A percentile compares a stretch with the other conserved stretches of the same genome.
These are phyloP conservation scores for Ursus arctos DNA, from an alignment of 2,113 vertebrate species.

Conservation along the genomic window DNA sequence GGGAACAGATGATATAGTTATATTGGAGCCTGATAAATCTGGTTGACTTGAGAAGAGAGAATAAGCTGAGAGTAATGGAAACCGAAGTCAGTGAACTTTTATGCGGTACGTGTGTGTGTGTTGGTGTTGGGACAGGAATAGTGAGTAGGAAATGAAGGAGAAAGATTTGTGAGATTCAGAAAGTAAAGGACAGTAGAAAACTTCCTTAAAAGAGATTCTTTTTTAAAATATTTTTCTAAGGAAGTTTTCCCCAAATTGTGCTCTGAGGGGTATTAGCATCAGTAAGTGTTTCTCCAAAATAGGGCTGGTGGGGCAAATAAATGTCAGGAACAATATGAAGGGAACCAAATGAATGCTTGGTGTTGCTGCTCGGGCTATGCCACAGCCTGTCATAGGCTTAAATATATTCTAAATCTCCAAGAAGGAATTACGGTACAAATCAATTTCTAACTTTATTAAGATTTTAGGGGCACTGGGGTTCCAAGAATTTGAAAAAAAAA, in stretches of 20 bases:
- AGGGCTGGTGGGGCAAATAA: not conserved
- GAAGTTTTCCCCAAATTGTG: not conserved
- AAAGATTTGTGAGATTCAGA: not conserved
- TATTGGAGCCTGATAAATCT: not conserved
- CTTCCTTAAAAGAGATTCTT: not conserved
- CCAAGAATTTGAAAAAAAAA: not conserved
- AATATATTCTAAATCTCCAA: not conserved
- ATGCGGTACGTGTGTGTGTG: not conserved
- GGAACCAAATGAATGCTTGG: not conserved
- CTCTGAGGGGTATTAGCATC: not conserved
- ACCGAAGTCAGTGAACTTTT: not conserved
- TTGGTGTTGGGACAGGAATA: not conserved
- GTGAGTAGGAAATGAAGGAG: not conserved
- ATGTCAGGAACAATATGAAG: not conserved
- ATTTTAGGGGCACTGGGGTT: not conserved
- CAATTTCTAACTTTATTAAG: not conserved
- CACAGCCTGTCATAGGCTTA: not conserved
- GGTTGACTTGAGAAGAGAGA: not conserved
- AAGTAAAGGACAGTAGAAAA: conserved; percentile 1
- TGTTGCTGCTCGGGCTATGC: not conserved
- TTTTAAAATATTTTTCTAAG: not conserved
- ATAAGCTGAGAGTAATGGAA: not conserved
- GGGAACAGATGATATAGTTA: not conserved
- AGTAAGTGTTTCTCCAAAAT: not conserved
- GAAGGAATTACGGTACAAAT: not conserved